phyloP scores from a whole-genome alignment of 1,140 invertebrate genomes.

The Tetramorium parvispinum region DNA sequence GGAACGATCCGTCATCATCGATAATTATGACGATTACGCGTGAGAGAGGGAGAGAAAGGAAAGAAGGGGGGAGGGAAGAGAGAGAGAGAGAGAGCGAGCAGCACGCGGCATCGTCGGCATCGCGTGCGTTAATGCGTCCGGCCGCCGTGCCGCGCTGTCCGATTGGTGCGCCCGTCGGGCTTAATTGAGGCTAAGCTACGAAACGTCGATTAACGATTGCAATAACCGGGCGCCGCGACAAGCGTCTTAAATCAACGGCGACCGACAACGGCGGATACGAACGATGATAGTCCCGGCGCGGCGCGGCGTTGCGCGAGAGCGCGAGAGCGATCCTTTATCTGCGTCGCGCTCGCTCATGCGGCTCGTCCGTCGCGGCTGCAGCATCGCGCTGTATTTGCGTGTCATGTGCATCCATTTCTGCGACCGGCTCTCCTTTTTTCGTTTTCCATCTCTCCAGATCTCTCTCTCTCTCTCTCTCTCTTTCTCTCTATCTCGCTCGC shows the following conservation, averaged over 20 bases:
- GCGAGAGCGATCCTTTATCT: slow-evolving; percentile 61
- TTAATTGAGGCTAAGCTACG: slow-evolving; percentile 79
- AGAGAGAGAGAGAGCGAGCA: not conserved
- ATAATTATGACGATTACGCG: slow-evolving; percentile 82
- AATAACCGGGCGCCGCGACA: slow-evolving; percentile 78
- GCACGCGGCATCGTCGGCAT: slow-evolving; percentile 59
- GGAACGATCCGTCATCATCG: slow-evolving; percentile 79
- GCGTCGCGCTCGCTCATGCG: slow-evolving; percentile 1
- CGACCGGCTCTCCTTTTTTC: not conserved
- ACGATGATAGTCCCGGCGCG: slow-evolving; percentile 40
- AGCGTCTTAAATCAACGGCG: slow-evolving; percentile 76
- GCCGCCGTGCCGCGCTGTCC: slow-evolving; percentile 47
- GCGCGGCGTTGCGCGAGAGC: slow-evolving; percentile 53
- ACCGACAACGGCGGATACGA: slow-evolving; percentile 43
- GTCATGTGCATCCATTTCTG: slow-evolving; percentile 39
- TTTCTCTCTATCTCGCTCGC: not conserved
- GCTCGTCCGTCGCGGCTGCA: not conserved
- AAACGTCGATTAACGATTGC: slow-evolving; percentile 82
- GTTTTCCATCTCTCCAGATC: not conserved
- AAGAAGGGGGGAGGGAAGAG: not conserved
- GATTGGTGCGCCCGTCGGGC: slow-evolving; percentile 75
- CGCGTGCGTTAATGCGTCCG: slow-evolving; percentile 78
- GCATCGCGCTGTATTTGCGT: slow-evolving; percentile 46
- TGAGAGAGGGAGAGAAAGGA: not conserved
- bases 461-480: not conserved